phyloP scores from a whole-genome alignment of 2,113 vertebrate genomes.

The Bungarus multicinctus region DNA sequence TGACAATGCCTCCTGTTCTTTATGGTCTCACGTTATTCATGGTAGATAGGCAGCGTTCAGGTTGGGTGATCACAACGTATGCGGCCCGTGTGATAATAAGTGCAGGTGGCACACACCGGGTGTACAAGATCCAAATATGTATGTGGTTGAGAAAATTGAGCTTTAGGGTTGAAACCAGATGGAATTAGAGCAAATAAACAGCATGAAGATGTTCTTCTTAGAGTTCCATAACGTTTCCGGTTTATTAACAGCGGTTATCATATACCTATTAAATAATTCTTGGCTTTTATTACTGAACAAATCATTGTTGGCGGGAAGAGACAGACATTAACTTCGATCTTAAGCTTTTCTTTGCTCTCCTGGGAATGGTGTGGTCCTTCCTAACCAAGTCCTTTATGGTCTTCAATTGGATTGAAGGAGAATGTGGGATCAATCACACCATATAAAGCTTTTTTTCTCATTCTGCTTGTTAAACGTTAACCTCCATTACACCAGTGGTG shows the following conservation, averaged over 20 bases:
- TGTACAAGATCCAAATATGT: not conserved
- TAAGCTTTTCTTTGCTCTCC: slow-evolving; percentile 66
- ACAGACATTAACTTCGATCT: slow-evolving; percentile 65
- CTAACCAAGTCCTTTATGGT: slow-evolving; percentile 69
- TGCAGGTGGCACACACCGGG: not conserved
- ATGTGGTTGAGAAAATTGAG: not conserved
- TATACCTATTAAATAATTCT: slow-evolving; percentile 79
- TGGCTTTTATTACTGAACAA: slow-evolving; percentile 71
- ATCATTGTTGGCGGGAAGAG: slow-evolving; percentile 50
- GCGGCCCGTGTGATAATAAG: not conserved
- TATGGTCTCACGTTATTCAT: not conserved
- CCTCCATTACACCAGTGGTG: too few species aligned
- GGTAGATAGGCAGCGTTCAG: not conserved
- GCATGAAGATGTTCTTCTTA: slow-evolving; percentile 65
- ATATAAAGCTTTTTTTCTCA: too few species aligned
- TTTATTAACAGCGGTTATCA: slow-evolving; percentile 74
- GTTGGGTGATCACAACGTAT: not conserved
- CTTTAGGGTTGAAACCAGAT: slow-evolving; percentile 47
- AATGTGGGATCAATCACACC: slow-evolving; percentile 26
- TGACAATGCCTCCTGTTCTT: not conserved
- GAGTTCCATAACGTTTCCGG: slow-evolving; percentile 66
- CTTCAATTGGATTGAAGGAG: slow-evolving; percentile 63
- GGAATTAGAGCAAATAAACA: slow-evolving; percentile 62
- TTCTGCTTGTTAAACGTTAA: too few species aligned
- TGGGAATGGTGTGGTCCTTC: slow-evolving; percentile 58